Evolutionary conservation across 1,140 invertebrate genomes (phyloP).

Genomic region (Phymorhynchus buccinoides): DNA sequence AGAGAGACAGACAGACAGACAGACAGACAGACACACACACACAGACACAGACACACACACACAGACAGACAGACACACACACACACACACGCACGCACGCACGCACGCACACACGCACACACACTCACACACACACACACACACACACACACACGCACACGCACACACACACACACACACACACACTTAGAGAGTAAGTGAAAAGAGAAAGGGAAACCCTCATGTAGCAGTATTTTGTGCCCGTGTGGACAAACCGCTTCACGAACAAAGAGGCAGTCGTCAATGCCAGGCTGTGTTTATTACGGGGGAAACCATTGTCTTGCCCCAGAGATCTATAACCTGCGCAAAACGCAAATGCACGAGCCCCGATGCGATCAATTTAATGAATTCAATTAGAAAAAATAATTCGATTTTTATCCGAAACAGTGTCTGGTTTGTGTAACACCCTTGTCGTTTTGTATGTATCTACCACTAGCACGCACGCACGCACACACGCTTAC

Average conservation of each 20-base stretch:
- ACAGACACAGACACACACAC: neutral
- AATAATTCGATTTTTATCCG: too few relatives aligned
- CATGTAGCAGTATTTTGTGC: too few relatives aligned
- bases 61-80: neutral
- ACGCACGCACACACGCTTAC: too few relatives aligned
- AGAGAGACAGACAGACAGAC: neutral
- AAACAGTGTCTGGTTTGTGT: too few relatives aligned
- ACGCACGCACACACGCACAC: constrained; percentile 4
- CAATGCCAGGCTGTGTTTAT: neutral
- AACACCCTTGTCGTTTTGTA: too few relatives aligned
- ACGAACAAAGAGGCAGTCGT: neutral
- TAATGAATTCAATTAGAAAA: too few relatives aligned
- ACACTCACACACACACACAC: neutral
- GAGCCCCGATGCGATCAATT: neutral
- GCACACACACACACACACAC: neutral
- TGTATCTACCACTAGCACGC: too few relatives aligned
- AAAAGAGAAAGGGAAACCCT: too few relatives aligned
- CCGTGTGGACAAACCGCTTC: neutral
- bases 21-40: neutral
- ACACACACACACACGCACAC: neutral
- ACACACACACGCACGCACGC: neutral
- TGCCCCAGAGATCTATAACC: neutral
- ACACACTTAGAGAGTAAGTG: neutral
- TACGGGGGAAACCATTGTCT: neutral
- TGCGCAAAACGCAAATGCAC: neutral